Evolutionary conservation across 2,113 vertebrate genomes (phyloP), one percentile per base, ranked within the genome.

Genomic region (Ophthalmolycus amberensis): DNA sequence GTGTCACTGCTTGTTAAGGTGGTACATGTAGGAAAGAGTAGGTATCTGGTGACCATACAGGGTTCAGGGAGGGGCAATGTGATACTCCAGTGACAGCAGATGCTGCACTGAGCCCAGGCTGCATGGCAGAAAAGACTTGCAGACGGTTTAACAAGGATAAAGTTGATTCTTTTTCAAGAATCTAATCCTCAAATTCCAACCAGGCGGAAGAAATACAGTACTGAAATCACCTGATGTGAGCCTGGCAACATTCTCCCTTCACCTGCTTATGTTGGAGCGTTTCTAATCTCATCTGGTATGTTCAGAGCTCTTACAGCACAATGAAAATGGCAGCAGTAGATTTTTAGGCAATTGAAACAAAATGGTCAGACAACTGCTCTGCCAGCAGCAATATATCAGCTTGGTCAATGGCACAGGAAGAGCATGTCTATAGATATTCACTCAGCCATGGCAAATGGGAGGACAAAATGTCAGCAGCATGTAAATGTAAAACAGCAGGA

Each of bases 1-100:
- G 9, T 40, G 66, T n/a, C 16, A 91, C 95, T 95, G 94, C 95
- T 66, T 6, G 58, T 67, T 60, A 93, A 91, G 93, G 95, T 93
- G 94, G 93, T 93, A 87, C 89, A 90, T 68, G 69, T 80, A 80
- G 70, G 69, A 71, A 62, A 44, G 52, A 40, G 29, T 6, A 0
- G n/a, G 67, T 73, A 70, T 62, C 71, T 4, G 10, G 48, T 54
- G 70, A 50, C 52, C 79, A 62, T 54, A 10, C 68, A 48, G 40
- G 44, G 44, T 75, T 75, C 46, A 52, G 22, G 2, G 40, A 50
- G 63, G 85, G 15, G 25, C 11, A 85, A 89, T 22, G 5, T 34
- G 78, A 92, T 82, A 79, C 70, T 58, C 56, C 20, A 22, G 54
- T 29, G 64, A 64, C 16, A 80, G 29, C 25, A 56, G 50, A 71